Evolutionary conservation across 1,140 invertebrate species (phyloP).

Genomic region (Gonatopus flavifemur): DNA sequence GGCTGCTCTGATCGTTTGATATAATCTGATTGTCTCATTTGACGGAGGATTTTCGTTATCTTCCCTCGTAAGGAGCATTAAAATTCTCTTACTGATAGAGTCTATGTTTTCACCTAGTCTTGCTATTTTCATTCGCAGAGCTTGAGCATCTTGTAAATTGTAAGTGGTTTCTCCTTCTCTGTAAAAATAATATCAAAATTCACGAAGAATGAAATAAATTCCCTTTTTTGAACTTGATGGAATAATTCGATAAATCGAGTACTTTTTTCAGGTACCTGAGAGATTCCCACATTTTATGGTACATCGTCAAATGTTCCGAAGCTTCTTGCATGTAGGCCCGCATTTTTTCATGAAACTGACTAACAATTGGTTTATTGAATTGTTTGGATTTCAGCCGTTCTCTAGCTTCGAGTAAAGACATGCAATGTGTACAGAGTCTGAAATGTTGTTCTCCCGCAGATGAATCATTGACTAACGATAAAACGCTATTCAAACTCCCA

Average conservation of each 20-base stretch:
- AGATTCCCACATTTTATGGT: slow-evolving; percentile 80
- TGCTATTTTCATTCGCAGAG: slow-evolving; percentile 78
- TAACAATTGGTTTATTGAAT: slow-evolving; percentile 76
- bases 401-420: slow-evolving; percentile 77
- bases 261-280: slow-evolving; percentile 57
- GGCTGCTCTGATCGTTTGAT: slow-evolving; percentile 65
- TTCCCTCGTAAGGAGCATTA: slow-evolving; percentile 65
- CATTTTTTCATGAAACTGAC: slow-evolving; percentile 83
- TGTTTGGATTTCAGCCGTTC: slow-evolving; percentile 79
- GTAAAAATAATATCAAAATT: too few species aligned
- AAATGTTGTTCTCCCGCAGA: slow-evolving; percentile 65
- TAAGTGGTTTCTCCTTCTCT: slow-evolving; percentile 88
- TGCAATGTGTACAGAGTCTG: slow-evolving; percentile 82
- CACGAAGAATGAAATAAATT: too few species aligned
- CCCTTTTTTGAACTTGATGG: slow-evolving; percentile 1
- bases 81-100: slow-evolving; percentile 77
- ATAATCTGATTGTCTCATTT: slow-evolving; percentile 67
- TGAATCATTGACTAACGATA: slow-evolving; percentile 59
- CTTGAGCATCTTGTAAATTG: slow-evolving; percentile 78
- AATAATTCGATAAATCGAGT: slow-evolving; percentile 1
- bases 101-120: slow-evolving; percentile 88
- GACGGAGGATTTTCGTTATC: slow-evolving; percentile 63
- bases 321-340: slow-evolving; percentile 75
- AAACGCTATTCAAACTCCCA: slow-evolving; percentile 56
- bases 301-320: slow-evolving; percentile 75